Conservation (phyloP, 2,888 invertebrate genomes). For the Dryobotodes eremita region DNA sequence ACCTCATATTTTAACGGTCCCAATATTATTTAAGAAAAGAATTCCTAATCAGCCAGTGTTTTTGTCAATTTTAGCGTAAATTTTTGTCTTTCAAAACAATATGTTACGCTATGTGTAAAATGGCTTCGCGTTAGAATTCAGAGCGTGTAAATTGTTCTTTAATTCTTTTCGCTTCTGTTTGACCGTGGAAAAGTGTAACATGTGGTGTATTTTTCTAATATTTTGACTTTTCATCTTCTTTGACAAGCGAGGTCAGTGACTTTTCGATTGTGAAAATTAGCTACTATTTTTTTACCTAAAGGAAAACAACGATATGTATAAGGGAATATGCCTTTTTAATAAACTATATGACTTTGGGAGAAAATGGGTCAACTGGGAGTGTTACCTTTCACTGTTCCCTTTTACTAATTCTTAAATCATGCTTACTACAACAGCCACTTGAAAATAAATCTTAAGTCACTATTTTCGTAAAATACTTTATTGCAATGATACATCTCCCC, state of each 20-base stretch:
- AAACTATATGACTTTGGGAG: background rate
- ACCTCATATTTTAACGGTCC: conserved; percentile 81
- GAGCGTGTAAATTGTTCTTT: conserved; percentile 64
- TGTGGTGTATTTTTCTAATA: conserved; percentile 60
- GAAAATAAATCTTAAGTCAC: background rate
- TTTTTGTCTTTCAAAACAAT: conserved; percentile 62
- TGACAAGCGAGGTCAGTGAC: conserved; percentile 47
- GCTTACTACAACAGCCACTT: background rate
- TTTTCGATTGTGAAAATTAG: background rate
- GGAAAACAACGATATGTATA: background rate
- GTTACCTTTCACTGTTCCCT: background rate
- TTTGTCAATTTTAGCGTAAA: conserved; percentile 65
- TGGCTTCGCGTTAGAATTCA: conserved; percentile 61
- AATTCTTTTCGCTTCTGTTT: conserved; percentile 30
- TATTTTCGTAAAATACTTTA: background rate
- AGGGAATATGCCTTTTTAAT: background rate
- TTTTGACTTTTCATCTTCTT: conserved; percentile 58
- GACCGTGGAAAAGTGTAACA: conserved; percentile 70
- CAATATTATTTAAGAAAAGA: conserved; percentile 75
- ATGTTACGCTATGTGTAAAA: conserved; percentile 71
- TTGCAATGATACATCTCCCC: background rate
- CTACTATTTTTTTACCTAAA: background rate
- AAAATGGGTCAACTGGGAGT: background rate
- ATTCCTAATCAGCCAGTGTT: conserved; percentile 80
- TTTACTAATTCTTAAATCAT: background rate